Conservation (phyloP, 1,140 invertebrate genomes). For the Drosophila athabasca region DNA sequence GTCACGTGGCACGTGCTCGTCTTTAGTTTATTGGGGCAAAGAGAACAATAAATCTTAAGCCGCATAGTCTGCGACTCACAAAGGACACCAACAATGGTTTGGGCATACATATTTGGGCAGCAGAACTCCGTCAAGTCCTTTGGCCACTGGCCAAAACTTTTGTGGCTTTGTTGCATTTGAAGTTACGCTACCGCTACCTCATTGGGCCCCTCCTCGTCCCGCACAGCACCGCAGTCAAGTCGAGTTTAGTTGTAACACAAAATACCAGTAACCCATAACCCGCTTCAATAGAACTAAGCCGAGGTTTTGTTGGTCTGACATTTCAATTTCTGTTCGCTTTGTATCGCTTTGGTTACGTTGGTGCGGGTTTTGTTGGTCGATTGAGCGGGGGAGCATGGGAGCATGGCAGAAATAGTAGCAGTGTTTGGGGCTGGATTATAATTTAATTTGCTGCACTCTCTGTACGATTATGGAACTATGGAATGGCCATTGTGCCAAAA, state of each 20-base stretch:
- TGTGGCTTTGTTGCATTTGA: constrained; percentile 63
- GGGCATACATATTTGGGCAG: constrained; percentile 59
- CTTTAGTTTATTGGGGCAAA: constrained; percentile 9
- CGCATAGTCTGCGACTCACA: constrained; percentile 20
- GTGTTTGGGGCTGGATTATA: constrained; percentile 39
- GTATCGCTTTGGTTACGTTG: constrained; percentile 30
- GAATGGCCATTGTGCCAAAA: constrained; percentile 11
- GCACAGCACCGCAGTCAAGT: too few species aligned
- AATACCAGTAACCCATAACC: constrained; percentile 12
- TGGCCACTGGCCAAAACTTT: constrained; percentile 70
- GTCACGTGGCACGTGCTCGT: constrained; percentile 27
- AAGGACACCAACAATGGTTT: constrained; percentile 48
- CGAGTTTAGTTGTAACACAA: too few species aligned
- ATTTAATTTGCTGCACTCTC: constrained; percentile 64
- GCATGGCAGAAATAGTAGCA: background rate
- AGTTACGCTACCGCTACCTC: constrained; percentile 35
- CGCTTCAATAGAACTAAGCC: constrained; percentile 58
- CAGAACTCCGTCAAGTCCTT: constrained; percentile 68
- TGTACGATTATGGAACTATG: constrained; percentile 43
- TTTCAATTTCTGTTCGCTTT: constrained; percentile 58
- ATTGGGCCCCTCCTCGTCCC: background rate
- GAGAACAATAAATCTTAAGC: constrained; percentile 66
- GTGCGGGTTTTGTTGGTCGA: constrained; percentile 39
- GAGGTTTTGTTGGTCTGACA: constrained; percentile 57
- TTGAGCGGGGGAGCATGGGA: constrained; percentile 9